Base-by-base conservation (phyloP, 2,113 vertebrate genomes). In the Hemiscyllium ocellatum region DNA sequence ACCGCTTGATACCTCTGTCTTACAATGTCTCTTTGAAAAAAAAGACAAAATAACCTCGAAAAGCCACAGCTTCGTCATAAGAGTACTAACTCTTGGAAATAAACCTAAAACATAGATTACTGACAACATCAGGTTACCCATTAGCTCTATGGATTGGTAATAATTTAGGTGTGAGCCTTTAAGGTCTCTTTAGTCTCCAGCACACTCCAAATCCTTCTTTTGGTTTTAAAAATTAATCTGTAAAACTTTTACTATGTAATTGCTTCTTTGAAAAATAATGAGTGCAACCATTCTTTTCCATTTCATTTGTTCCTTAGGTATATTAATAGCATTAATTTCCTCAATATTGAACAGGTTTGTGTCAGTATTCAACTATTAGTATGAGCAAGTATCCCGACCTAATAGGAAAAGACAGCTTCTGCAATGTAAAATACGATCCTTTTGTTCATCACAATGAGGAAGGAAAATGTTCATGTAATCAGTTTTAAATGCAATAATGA, bases 181-280 rank as follows among this genome's bases (percentile, higher is more conserved):
- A 61, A 15, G 29, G 15, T 61, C 26, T 17, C 52, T 90, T 90
- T 90, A 33, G 87, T 33, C 26, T 61, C 5, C 80, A 76, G 87
- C 26, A 5, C 26, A 61, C 12, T 90, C 29, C 29, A 65, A 56
- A 61, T 15, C 12, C 47, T 52, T 26, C 85, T 87, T 50, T 22
- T 26, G 6, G 52, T 29, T 90, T 19, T 61, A 56, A 65, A 90
- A 90, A 90, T 0, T 47, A 56, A 90, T 56, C 87, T 61, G 56
- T 90, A 17, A 90, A 61, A 65, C 87, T 90, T 90, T 33, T 90
- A 90, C 50, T 90, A n/a, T 90, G 12, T 90, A 65, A 61, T 90
- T 61, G 87, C 52, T 29, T 33, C 87, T 17, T 90, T 90, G 87
- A 3, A 61, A 33, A 56, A 61, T 90, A 90, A 61, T 90, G 87